Evolutionary conservation across 2,113 vertebrate genomes (phyloP).

Genomic region (Falco punctatus): DNA sequence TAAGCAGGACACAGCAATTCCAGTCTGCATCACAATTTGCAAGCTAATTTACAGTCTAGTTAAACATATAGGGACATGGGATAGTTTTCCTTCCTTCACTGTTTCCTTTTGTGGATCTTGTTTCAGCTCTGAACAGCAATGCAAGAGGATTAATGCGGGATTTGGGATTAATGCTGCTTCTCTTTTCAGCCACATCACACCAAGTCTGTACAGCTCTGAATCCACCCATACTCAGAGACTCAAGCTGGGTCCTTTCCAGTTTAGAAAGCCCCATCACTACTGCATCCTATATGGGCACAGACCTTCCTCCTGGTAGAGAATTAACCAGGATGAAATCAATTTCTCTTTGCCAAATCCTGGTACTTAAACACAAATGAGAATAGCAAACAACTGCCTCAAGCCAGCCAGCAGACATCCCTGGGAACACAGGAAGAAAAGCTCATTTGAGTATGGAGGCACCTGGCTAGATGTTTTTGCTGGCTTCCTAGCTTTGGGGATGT

Average conservation of each 20-base stretch:
- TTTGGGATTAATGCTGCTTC: neutral
- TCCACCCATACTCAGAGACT: neutral
- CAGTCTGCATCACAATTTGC: neutral
- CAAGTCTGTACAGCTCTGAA: neutral
- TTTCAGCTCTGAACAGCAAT: neutral
- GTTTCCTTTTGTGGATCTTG: neutral
- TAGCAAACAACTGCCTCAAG: constrained; percentile 24
- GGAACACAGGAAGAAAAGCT: constrained; percentile 34
- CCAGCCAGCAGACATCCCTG: constrained; percentile 5
- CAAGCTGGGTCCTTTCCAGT: neutral
- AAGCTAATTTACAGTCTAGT: neutral
- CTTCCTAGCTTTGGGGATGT: neutral
- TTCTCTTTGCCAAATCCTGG: neutral
- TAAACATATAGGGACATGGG: neutral
- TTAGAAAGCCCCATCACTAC: neutral
- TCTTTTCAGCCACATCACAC: neutral
- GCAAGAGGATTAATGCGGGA: neutral
- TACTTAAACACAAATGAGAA: constrained; percentile 14
- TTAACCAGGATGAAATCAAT: neutral
- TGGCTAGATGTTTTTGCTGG: neutral
- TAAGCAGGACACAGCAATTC: neutral
- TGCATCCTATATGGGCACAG: neutral
- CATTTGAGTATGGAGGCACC: neutral
- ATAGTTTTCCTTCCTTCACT: neutral
- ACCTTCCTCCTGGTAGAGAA: neutral